These are phyloP conservation scores for Odontesthes bonariensis DNA, from an alignment of 2,113 vertebrate genomes.

Conservation along the genomic window DNA sequence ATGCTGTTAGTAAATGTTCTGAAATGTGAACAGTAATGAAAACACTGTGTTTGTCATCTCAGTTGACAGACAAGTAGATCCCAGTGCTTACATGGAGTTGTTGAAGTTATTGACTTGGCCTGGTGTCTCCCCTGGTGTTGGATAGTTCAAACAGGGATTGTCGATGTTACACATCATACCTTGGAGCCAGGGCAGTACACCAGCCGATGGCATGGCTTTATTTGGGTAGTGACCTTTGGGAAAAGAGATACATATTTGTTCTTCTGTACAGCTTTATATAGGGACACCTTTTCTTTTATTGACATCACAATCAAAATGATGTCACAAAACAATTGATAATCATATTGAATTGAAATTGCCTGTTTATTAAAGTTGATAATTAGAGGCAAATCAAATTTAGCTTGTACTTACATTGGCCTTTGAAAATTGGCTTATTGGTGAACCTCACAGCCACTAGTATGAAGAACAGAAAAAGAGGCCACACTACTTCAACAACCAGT, in stretches of 20 bases:
- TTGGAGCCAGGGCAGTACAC: conserved; percentile 95
- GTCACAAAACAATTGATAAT: too few species aligned
- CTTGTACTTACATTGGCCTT: conserved; percentile 94
- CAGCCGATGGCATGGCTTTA: conserved; percentile 98
- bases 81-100: conserved; percentile 88
- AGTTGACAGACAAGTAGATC: background rate
- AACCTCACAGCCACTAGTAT: conserved; percentile 93
- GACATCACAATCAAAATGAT: too few species aligned
- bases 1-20: background rate
- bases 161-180: conserved; percentile 95
- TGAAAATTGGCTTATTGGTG: conserved; percentile 88
- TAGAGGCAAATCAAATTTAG: background rate
- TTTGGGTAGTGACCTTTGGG: conserved; percentile 94
- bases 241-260: background rate
- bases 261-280: background rate
- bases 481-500: conserved; percentile 90
- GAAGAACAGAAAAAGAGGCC: conserved; percentile 97
- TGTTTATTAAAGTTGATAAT: background rate
- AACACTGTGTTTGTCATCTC: background rate
- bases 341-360: background rate
- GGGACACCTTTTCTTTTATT: too few species aligned
- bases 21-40: background rate
- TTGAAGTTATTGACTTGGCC: conserved; percentile 97
- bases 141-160: conserved; percentile 91
- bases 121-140: conserved; percentile 95